Evolutionary conservation across 2,113 vertebrate genomes (phyloP).

Genomic region (Dipodomys merriami): DNA sequence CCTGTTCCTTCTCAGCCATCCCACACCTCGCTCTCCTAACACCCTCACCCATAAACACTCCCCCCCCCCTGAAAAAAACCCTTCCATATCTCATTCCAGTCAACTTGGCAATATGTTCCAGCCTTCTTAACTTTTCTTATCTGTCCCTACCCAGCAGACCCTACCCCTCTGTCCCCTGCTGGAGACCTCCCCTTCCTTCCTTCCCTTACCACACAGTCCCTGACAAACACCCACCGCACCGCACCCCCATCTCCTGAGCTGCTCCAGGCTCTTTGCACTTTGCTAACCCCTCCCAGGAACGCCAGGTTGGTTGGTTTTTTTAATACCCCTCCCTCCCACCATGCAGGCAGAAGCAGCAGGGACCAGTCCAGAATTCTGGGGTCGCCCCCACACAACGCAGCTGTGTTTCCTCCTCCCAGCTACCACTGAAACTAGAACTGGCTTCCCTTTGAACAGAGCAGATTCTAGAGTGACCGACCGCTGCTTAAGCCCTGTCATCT

Average conservation of each 20-base stretch:
- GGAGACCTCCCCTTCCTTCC: neutral
- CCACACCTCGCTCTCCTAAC: neutral
- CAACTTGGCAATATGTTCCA: neutral
- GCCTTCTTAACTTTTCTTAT: neutral
- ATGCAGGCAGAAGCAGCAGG: neutral
- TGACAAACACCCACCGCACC: no score
- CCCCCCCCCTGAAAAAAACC: no score
- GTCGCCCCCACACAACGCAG: neutral
- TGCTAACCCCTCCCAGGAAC: neutral
- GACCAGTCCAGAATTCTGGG: neutral
- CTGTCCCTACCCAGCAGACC: neutral
- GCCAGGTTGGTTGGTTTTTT: neutral
- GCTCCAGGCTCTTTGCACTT: neutral
- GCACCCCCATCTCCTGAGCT: neutral
- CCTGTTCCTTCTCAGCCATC: slow-evolving; percentile 51
- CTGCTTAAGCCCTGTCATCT: neutral
- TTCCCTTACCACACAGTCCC: no score
- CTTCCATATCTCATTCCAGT: neutral
- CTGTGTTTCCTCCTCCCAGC: neutral
- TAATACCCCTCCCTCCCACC: neutral
- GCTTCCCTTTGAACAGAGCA: slow-evolving; percentile 2
- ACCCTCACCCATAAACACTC: neutral
- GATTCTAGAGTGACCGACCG: neutral
- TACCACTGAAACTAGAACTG: neutral
- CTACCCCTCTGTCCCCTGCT: fast-evolving